Evolutionary conservation across 2,888 invertebrate genomes (phyloP).

Genomic region (Nebria salina): DNA sequence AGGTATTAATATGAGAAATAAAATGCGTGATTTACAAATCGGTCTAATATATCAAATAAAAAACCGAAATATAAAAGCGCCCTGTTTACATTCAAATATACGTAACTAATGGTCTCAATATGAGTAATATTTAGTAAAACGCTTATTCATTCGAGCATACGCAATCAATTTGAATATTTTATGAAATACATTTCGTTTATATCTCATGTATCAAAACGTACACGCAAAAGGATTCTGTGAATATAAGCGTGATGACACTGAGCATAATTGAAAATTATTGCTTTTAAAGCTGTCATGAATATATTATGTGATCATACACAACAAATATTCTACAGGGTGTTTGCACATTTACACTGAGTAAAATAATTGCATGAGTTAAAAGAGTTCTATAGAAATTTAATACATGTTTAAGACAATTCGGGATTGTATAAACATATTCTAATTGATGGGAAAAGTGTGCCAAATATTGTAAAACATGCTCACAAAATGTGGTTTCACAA

Average conservation of each 20-base stretch:
- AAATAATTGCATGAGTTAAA: neutral
- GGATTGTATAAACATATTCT: no score
- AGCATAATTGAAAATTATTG: conserved; percentile 45
- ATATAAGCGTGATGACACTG: conserved; percentile 27
- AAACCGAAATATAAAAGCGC: neutral
- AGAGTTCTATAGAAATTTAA: no score
- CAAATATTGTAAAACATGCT: no score
- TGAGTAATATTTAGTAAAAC: neutral
- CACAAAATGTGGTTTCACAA: no score
- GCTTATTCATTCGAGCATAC: neutral
- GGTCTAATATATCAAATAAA: neutral
- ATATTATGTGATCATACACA: conserved; percentile 23
- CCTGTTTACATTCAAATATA: neutral
- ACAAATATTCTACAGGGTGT: neutral
- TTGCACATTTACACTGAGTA: neutral
- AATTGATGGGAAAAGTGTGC: no score
- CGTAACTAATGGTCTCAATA: neutral
- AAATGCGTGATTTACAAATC: neutral
- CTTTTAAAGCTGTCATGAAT: conserved; percentile 34
- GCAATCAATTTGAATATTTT: neutral
- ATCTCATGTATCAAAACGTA: neutral
- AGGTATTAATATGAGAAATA: neutral
- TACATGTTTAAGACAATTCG: no score
- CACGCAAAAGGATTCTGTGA: neutral
- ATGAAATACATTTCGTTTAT: neutral